Base-by-base conservation (phyloP, 64 coral and sea anemone genomes). In the Montipora capricornis region DNA sequence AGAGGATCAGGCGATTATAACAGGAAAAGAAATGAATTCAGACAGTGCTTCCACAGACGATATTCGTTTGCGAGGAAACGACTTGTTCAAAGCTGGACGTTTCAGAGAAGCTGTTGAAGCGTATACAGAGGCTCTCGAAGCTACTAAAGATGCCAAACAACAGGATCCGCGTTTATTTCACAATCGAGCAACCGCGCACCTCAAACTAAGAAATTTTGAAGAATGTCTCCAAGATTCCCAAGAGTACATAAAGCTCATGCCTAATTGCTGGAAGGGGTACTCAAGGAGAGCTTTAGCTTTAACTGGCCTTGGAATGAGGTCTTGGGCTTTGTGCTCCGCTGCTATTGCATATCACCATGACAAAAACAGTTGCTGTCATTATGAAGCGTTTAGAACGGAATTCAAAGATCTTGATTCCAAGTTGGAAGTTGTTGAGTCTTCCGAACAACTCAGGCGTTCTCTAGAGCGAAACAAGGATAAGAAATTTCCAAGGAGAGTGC, bases 191-290 rank as follows among this genome's bases (percentile, higher is more conserved):
- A 85, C 86, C 29, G 86, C 83, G 20, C 59, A 93, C 73, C 92
- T 88, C 4, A 81, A 88, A 71, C 48, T 69, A 50, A 48, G 24
- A 78, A 93, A 81, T 24, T 76, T 79, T 48, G 62, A 68, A 74
- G 5, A 93, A 45, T 85, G 83, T 58, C 19, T 81, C 79, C 49
- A 78, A 58, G 92, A 93, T 88, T 52, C 92, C 16, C 52, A 73
- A 10, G 64, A 81, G 49, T 93, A 87, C 53, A 79, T 93, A 3
- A 81, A n/a, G 0, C 52, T 73, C n/a, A 14, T 62, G 19, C 92
- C 92, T 3, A 74, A 87, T 3, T 93, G 62, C 24, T 93, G 84
- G 84, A 93, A 88, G 67, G 92, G 92, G 50, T 88, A 93, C 60
- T 57, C 26, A 37, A 80, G 92, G 76, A 77, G 68, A 53, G 92